A percentile compares a stretch with the other conserved stretches of the same genome.
phyloP scores from a whole-genome alignment of 2,113 vertebrate species.

The Laterallus jamaicensis region DNA sequence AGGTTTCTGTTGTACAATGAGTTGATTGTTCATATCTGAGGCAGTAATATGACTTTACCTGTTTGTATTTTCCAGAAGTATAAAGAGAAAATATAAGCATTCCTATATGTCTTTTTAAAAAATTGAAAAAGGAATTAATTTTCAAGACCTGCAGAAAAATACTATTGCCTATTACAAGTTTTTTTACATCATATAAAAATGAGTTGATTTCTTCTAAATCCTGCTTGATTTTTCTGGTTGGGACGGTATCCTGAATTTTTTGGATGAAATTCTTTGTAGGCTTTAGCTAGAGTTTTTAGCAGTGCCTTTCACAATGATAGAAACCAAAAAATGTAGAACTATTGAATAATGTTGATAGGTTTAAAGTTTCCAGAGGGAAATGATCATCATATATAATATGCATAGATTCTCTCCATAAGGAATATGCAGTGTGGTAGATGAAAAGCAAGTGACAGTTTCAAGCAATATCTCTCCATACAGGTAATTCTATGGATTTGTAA shows the following conservation, averaged over 20 bases:
- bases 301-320: neutral
- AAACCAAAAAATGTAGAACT: neutral
- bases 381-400: neutral
- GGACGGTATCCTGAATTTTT: neutral
- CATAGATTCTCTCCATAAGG: neutral
- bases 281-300: neutral
- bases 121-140: neutral
- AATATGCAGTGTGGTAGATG: neutral
- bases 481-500: neutral
- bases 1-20: neutral
- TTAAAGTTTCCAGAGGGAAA: neutral
- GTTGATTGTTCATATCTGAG: neutral
- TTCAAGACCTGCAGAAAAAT: neutral
- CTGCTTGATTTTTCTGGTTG: neutral
- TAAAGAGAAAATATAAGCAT: neutral
- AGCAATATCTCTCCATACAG: neutral
- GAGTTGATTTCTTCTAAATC: neutral
- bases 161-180: neutral
- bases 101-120: neutral
- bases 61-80: neutral
- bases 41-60: neutral
- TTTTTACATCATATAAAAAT: neutral
- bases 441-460: neutral
- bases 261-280: neutral
- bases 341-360: neutral